These are phyloP conservation scores for Xiphophorus birchmanni DNA, from an alignment of 2,797 vertebrate genomes.

Conservation along the genomic window DNA sequence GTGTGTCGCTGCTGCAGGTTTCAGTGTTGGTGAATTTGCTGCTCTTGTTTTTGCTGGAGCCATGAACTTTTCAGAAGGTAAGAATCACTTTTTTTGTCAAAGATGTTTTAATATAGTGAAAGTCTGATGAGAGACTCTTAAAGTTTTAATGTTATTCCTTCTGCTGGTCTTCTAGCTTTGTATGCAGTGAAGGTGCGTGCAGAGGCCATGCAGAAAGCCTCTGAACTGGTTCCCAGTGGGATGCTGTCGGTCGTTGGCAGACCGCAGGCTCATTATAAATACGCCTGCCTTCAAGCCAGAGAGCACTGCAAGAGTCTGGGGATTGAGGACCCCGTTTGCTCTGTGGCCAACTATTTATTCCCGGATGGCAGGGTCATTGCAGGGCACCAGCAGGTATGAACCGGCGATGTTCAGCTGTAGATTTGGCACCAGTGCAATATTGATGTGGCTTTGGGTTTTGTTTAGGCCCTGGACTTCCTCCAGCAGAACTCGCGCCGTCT, in stretches of 20 bases:
- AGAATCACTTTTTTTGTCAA: neutral
- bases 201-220: conserved; percentile 94
- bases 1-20: conserved; percentile 92
- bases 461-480: conserved; percentile 91
- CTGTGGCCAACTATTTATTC: conserved; percentile 91
- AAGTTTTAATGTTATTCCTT: neutral
- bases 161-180: conserved; percentile 78
- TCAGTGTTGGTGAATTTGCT: conserved; percentile 95
- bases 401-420: neutral
- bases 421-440: neutral
- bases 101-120: neutral
- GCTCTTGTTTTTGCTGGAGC: conserved; percentile 94
- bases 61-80: conserved; percentile 91
- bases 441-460: conserved; percentile 1
- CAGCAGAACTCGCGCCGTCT: conserved; percentile 84
- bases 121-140: neutral
- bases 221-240: conserved; percentile 86
- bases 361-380: conserved; percentile 93
- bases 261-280: conserved; percentile 81
- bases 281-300: conserved; percentile 87
- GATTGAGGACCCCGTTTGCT: conserved; percentile 86
- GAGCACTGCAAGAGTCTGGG: conserved; percentile 87
- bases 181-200: conserved; percentile 91
- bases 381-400: conserved; percentile 88
- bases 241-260: conserved; percentile 91